Base-by-base conservation (phyloP, 1,140 invertebrate species). In the Apis laboriosa region DNA sequence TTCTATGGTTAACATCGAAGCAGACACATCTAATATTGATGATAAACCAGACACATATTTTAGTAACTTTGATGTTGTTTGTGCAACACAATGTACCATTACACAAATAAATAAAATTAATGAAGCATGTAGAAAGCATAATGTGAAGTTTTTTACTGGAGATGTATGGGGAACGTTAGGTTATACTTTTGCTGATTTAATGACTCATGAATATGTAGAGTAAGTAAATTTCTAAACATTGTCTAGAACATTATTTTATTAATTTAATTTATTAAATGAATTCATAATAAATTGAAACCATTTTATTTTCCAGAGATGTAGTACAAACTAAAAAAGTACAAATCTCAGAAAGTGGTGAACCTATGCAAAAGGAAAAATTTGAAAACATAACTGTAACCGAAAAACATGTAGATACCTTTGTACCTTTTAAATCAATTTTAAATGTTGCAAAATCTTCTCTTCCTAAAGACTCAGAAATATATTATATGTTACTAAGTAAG, bases 141-240 rank as follows among this genome's bases (percentile, higher is more conserved):
- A 96, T 34, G 96, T 98, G 4, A 97, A 97, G 90, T 98, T 99
- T 90, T 97, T 98, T 89, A 96, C 96, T 90, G 97, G 97, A 1
- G 98, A 98, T 94, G 97, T 99, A 24, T 99, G 97, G 96, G 99
- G 99, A 71, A 97, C 96, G 92, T 97, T 98, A 95, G 98, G 99
- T 3, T 99, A 97, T 93, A 96, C 97, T 88, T 99, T 99, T 94
- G 95, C 97, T 56, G 98, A 99, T 95, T 95, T 99, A 21, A 96
- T 97, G 61, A 95, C 96, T 55, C 98, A 99, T 92, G 96, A 97
- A 89, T 99, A 96, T 95, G 96, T 96, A 34, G 97, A 98, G 97
- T 98, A 95, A 95, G 96, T 96, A 28, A 3, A 72, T 12, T 64
- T 67, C 53, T 55, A 51, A 28, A 34, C 55, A 7, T 58, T 56